Base-by-base conservation (phyloP, 2,113 vertebrate species). In the Maccullochella peelii region DNA sequence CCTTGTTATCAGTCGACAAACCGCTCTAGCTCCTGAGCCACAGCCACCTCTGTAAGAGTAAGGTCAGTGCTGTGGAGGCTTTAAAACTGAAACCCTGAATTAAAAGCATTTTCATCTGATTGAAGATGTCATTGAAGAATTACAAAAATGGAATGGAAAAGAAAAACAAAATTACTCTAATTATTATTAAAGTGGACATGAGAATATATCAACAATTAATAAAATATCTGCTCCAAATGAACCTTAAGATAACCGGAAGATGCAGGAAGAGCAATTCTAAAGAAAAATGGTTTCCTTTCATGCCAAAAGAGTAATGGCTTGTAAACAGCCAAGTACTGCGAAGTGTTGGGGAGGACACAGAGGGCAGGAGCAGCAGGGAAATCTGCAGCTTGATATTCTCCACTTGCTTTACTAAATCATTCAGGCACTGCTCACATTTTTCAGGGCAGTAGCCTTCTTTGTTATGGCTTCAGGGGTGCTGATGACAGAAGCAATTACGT, bases 401-500 rank as follows among this genome's bases (percentile, higher is more conserved):
- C 73, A 80, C 83, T 61, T 85, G 49, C 73, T 82, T 87, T 38
- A 69, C 75, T 85, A 91, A 90, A 89, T 92, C 83, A 92, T 88
- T 76, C 69, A 86, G 77, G 68, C 80, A 73, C 82, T 71, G 70
- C 62, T 88, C 70, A 74, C 63, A 88, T 88, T 88, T 86, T 76
- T 82, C 71, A 88, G 83, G 65, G 52, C 74, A 63, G 62, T 63
- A 83, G 65, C 54, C 63, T 81, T 78, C 69, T 85, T 78, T 77
- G 79, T 89, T 83, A 86, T 85, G 76, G 79, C 81, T 89, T 84
- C 72, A 80, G 78, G 87, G 78, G 65, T n/a, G 38, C 77, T 59
- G 65, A 57, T 90, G 91, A 88, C 85, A 90, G 85, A 88, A 86
- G 72, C 85, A 90, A 86, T 89, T 88, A 88, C 75, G 88, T 84